Evolutionary conservation across 2,888 invertebrate genomes (phyloP).

Genomic region (Polietes domitor): DNA sequence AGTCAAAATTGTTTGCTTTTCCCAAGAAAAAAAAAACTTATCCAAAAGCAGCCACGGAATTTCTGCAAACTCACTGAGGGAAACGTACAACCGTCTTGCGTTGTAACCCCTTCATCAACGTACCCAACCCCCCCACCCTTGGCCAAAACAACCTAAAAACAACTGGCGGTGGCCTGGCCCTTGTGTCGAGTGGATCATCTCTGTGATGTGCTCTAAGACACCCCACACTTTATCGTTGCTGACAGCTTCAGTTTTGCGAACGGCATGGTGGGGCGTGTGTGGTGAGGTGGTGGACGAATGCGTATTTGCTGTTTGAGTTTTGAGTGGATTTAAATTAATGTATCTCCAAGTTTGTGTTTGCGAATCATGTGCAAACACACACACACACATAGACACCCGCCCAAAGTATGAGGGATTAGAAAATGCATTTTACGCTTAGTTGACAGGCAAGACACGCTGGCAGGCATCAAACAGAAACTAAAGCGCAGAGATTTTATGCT

Average conservation of each 20-base stretch:
- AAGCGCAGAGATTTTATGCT: background rate
- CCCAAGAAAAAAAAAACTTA: background rate
- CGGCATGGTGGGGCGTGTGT: background rate
- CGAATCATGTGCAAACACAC: constrained; percentile 5
- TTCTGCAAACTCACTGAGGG: background rate
- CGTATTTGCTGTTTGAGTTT: constrained; percentile 43
- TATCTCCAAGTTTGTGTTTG: constrained; percentile 38
- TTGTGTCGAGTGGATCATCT: background rate
- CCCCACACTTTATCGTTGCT: background rate
- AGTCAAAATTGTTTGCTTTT: background rate
- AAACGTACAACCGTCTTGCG: background rate
- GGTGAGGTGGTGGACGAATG: background rate
- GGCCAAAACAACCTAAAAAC: background rate
- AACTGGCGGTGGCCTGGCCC: background rate
- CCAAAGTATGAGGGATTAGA: constrained; percentile 3
- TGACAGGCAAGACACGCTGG: background rate
- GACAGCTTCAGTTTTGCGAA: too few relatives aligned
- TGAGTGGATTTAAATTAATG: constrained; percentile 57
- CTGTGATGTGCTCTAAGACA: background rate
- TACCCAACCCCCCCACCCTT: background rate
- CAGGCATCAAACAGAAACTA: constrained; percentile 2
- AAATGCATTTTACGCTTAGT: constrained; percentile 18
- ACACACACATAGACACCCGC: background rate
- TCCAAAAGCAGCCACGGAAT: background rate
- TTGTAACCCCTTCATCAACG: background rate